Evolutionary conservation across 2,888 invertebrate species (phyloP).

Genomic region (Drosophila emarginata): DNA sequence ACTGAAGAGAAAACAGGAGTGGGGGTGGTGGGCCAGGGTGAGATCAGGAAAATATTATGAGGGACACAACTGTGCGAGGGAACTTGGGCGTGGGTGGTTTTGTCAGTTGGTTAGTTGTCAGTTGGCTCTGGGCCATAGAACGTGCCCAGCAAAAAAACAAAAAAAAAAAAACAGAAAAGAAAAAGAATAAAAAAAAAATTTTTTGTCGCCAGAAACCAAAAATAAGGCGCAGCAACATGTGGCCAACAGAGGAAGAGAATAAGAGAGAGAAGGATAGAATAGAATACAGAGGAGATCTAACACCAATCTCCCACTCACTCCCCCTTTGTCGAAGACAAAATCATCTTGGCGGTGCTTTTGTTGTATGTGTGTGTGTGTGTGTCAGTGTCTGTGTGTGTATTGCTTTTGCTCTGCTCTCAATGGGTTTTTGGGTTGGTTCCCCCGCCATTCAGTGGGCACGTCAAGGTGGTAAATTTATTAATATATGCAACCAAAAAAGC

Average conservation of each 20-base stretch:
- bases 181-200: conserved; percentile 3
- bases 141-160: conserved; percentile 55
- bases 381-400: conserved; percentile 12
- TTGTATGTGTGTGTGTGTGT: conserved; percentile 1
- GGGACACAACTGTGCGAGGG: not conserved
- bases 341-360: conserved; percentile 33
- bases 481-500: conserved; percentile 46
- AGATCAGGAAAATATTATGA: not conserved
- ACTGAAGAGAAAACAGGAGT: conserved; percentile 48
- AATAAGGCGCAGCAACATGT: conserved; percentile 46
- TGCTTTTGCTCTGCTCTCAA: conserved; percentile 42
- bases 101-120: conserved; percentile 20
- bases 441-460: conserved; percentile 30
- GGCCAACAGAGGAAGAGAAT: conserved; percentile 21
- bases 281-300: not conserved
- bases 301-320: conserved; percentile 45
- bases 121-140: conserved; percentile 70
- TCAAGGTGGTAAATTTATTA: conserved; percentile 53
- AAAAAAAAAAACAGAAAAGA: conserved; percentile 24
- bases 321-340: not conserved
- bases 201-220: conserved; percentile 57
- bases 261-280: conserved; percentile 7
- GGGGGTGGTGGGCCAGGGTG: conserved; percentile 33
- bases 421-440: conserved; percentile 43
- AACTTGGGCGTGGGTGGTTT: conserved; percentile 32